Evolutionary conservation across 2,888 invertebrate genomes (phyloP).

Genomic region (Trichogramma dendrolimi): DNA sequence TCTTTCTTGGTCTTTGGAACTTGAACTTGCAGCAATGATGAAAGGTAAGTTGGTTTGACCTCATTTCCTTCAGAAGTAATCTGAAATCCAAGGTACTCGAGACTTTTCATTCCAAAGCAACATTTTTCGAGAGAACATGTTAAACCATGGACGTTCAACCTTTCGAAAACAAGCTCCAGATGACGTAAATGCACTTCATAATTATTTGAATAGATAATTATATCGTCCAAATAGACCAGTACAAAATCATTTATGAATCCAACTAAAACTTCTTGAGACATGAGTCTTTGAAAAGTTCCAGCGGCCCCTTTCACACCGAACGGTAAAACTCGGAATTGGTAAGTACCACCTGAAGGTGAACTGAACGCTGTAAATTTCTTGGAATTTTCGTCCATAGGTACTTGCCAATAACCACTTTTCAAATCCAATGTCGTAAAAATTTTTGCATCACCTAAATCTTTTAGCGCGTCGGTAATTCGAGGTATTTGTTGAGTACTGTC

Average conservation of each 20-base stretch:
- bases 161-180: conserved; percentile 29
- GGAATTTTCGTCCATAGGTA: too few relatives aligned
- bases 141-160: conserved; percentile 24
- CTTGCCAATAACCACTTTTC: too few relatives aligned
- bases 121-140: conserved; percentile 26
- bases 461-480: conserved; percentile 36
- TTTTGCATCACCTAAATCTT: too few relatives aligned
- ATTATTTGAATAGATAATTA: conserved; percentile 32
- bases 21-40: background rate
- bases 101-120: conserved; percentile 14
- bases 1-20: background rate
- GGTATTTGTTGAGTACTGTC: conserved; percentile 24
- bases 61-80: conserved; percentile 15
- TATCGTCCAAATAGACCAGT: conserved; percentile 38
- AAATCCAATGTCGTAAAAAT: too few relatives aligned
- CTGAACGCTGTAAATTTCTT: too few relatives aligned
- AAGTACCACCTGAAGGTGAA: conserved; percentile 29
- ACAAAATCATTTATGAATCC: conserved; percentile 29
- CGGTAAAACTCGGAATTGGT: conserved; percentile 38
- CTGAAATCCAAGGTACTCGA: conserved; percentile 25
- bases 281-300: conserved; percentile 35
- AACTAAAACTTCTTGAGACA: conserved; percentile 8
- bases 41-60: background rate
- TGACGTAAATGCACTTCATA: conserved; percentile 31
- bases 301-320: conserved; percentile 36